These are phyloP conservation scores for Ptychobarbus kaznakovi DNA, from an alignment of 2,797 vertebrate species.

Conservation along the genomic window DNA sequence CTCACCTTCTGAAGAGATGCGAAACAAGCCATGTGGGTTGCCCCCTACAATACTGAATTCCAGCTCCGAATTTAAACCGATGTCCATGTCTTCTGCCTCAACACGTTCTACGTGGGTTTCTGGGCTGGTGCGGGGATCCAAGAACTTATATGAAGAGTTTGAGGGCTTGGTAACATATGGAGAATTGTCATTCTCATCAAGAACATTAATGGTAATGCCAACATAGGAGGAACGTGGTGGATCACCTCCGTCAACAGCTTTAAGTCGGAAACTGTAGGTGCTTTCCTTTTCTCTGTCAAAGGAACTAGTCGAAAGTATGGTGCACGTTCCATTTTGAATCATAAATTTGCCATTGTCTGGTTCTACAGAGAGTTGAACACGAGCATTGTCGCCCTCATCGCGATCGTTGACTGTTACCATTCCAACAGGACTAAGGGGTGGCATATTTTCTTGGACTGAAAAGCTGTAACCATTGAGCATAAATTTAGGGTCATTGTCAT, in stretches of 20 bases:
- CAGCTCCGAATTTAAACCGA: constrained; percentile 89
- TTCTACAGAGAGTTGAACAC: constrained; percentile 88
- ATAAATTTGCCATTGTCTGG: constrained; percentile 95
- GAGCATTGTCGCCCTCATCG: constrained; percentile 92
- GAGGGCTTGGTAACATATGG: constrained; percentile 94
- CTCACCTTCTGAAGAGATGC: constrained; percentile 90
- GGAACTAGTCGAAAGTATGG: constrained; percentile 95
- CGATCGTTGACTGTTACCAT: constrained; percentile 95
- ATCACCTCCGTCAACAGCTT: constrained; percentile 90
- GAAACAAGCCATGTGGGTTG: constrained; percentile 94
- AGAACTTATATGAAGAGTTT: constrained; percentile 92
- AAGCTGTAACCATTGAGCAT: constrained; percentile 96
- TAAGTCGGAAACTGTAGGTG: constrained; percentile 95
- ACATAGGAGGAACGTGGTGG: constrained; percentile 94
- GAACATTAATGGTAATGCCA: constrained; percentile 94
- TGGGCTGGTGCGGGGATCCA: constrained; percentile 83
- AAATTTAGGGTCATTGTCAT: constrained; percentile 98
- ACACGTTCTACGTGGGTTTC: constrained; percentile 90
- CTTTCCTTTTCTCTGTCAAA: constrained; percentile 97
- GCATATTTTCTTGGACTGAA: constrained; percentile 96
- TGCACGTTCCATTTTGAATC: constrained; percentile 95
- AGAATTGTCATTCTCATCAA: constrained; percentile 97
- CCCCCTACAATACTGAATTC: constrained; percentile 90
- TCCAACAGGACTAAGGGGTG: constrained; percentile 91
- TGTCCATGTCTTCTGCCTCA: constrained; percentile 94